A percentile compares a stretch with the other conserved stretches of the same genome.
Conservation (phyloP, 2,113 vertebrate genomes). For the Hystrix brachyura region DNA sequence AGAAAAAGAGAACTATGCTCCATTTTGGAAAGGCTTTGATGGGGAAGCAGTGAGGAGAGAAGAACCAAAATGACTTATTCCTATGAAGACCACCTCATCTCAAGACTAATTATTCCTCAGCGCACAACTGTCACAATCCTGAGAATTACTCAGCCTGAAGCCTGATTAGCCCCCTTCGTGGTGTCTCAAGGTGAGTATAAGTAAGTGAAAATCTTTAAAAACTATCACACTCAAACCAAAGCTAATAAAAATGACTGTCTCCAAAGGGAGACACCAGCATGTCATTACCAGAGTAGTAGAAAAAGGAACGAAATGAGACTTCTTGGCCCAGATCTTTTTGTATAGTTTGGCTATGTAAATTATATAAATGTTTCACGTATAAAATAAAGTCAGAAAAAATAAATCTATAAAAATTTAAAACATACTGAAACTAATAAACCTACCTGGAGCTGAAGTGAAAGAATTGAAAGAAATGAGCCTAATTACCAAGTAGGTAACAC, state of each 20-base stretch:
- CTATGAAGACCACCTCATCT: neutral
- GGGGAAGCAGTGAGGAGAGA: neutral
- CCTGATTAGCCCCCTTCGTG: neutral
- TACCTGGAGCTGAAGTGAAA: conserved; percentile 22
- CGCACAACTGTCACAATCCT: neutral
- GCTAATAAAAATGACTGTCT: neutral
- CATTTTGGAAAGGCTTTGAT: conserved; percentile 8
- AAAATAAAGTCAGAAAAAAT: neutral
- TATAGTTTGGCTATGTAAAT: neutral
- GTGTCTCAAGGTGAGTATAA: conserved; percentile 15
- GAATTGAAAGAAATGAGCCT: conserved; percentile 35
- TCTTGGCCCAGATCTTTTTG: neutral
- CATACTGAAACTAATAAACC: neutral
- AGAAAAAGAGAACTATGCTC: conserved; percentile 2
- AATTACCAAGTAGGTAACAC: neutral
- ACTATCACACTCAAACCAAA: neutral
- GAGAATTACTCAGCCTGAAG: neutral
- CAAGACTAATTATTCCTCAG: neutral
- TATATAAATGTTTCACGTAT: neutral
- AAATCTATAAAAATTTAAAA: conserved; percentile 26
- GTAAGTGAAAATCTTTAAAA: conserved; percentile 47
- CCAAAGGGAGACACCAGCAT: neutral
- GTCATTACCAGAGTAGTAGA: neutral
- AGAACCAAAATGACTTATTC: neutral
- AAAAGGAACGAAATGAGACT: neutral